These are phyloP conservation scores for Hydractinia symbiolongicarpus DNA, from an alignment of 30 jellyfish, hydroid and myxozoan species.

Conservation along the genomic window DNA sequence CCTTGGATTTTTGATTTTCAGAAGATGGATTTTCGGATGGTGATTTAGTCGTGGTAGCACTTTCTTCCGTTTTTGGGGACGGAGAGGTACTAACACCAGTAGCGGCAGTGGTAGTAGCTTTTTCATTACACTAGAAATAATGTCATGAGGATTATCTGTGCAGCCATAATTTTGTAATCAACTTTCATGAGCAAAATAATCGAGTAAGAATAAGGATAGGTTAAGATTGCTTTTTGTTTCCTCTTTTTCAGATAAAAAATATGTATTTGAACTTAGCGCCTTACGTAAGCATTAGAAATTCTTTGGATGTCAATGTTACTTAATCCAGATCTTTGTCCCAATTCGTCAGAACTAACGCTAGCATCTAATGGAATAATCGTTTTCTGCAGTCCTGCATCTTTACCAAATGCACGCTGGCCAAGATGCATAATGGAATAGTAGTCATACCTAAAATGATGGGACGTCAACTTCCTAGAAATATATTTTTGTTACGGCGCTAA, in stretches of 20 bases:
- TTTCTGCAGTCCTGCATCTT: neutral
- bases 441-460: constrained; percentile 1
- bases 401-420: neutral
- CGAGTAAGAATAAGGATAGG: neutral
- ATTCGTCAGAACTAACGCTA: neutral
- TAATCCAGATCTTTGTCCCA: constrained; percentile 2
- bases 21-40: too few relatives aligned
- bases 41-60: too few relatives aligned
- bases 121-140: neutral
- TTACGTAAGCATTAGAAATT: neutral
- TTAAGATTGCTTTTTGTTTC: neutral
- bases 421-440: constrained; percentile 1
- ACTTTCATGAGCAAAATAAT: too few relatives aligned
- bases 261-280: neutral
- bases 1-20: too few relatives aligned
- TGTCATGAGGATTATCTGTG: too few relatives aligned
- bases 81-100: too few relatives aligned
- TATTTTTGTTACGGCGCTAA: too few relatives aligned
- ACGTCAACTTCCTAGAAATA: too few relatives aligned
- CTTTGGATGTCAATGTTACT: neutral
- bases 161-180: too few relatives aligned
- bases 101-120: neutral
- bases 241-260: neutral
- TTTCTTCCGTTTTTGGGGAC: too few relatives aligned
- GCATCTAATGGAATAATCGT: neutral